These are phyloP conservation scores for Lycopodina hypogea DNA, from an alignment of 37 sponge, comb jelly and placozoan species.

Conservation along the genomic window DNA sequence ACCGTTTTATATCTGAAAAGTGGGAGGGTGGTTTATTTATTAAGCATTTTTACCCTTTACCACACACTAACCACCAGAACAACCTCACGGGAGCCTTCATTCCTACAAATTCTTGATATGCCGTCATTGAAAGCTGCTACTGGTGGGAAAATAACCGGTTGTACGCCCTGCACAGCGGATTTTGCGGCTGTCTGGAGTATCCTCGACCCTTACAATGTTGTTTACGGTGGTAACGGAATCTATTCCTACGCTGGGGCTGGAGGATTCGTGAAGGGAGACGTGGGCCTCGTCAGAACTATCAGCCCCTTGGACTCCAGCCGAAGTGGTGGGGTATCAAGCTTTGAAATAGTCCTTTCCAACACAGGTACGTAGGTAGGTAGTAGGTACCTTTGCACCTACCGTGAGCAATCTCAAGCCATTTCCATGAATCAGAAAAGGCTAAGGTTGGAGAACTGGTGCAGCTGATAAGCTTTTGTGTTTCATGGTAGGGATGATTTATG, in stretches of 20 bases:
- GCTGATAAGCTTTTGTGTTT: too few relatives aligned
- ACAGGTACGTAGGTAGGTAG: conserved; percentile 34
- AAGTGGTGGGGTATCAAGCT: conserved; percentile 23
- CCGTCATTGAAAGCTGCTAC: not conserved
- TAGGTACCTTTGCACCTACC: too few relatives aligned
- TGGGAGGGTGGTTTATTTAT: too few relatives aligned
- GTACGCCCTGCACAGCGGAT: not conserved
- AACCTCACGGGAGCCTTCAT: too few relatives aligned
- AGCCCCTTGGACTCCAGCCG: conserved; percentile 21
- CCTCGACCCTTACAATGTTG: not conserved
- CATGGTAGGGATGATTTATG: too few relatives aligned
- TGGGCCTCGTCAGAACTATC: conserved; percentile 30
- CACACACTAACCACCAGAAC: too few relatives aligned
- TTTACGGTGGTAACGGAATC: conserved; percentile 41
- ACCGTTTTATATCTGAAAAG: too few relatives aligned
- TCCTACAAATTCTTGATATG: too few relatives aligned
- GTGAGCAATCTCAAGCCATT: too few relatives aligned
- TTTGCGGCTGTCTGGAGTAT: conserved; percentile 28
- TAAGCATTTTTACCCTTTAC: too few relatives aligned
- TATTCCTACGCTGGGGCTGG: conserved; percentile 38
- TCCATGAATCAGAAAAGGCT: too few relatives aligned
- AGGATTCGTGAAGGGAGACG: conserved; percentile 21
- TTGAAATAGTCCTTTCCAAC: conserved; percentile 28
- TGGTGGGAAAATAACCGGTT: not conserved
- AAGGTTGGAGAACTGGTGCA: too few relatives aligned